Conservation (phyloP, 1,140 invertebrate species). For the Cydia strobilella region DNA sequence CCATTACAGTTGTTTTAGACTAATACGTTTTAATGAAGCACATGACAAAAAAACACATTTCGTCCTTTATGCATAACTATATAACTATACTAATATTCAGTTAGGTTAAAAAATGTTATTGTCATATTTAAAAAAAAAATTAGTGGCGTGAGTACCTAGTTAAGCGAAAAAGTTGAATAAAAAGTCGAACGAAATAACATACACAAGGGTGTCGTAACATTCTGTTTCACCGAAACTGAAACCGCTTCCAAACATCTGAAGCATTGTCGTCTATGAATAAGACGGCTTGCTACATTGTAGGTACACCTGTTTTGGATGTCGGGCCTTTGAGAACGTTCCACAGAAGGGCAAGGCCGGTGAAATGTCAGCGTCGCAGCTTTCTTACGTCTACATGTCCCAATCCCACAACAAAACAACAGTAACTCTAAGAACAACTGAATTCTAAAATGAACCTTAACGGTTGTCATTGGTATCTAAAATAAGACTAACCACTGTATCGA, state of each 20-base stretch:
- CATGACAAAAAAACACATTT: too few relatives aligned
- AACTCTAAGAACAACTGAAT: not conserved
- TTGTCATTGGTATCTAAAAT: not conserved
- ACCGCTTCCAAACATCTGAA: not conserved
- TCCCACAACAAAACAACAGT: not conserved
- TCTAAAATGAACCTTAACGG: not conserved
- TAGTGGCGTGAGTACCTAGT: too few relatives aligned
- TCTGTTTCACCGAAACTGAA: not conserved
- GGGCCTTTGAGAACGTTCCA: conserved; percentile 5
- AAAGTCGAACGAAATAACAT: too few relatives aligned
- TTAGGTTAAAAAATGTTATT: too few relatives aligned
- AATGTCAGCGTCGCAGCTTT: not conserved
- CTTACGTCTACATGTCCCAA: not conserved
- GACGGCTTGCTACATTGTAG: not conserved
- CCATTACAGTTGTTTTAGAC: too few relatives aligned
- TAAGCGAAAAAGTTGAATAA: too few relatives aligned
- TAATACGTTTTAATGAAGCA: too few relatives aligned
- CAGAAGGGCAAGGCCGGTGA: conserved; percentile 12
- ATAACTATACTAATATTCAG: too few relatives aligned
- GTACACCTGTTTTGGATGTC: not conserved
- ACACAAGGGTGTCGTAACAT: not conserved
- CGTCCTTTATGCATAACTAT: too few relatives aligned
- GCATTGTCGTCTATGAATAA: not conserved
- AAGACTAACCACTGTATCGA: not conserved
- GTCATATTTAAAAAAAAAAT: too few relatives aligned